Conservation (phyloP, 2,888 invertebrate species). For the Disparrhopalites patrizii region DNA sequence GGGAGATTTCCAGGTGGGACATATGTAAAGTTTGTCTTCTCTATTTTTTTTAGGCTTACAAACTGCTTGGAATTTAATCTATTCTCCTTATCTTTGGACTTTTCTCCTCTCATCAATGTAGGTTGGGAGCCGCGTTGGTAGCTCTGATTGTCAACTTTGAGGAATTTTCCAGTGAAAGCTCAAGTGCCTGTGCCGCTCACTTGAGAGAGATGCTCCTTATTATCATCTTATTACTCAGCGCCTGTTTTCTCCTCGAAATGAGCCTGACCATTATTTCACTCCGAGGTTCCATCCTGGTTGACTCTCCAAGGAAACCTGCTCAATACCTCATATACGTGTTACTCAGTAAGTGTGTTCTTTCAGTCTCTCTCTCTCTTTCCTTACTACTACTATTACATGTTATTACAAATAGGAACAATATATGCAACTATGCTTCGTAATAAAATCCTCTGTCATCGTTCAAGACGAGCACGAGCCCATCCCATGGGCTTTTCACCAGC, state of each 20-base stretch:
- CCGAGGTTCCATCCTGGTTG: constrained; percentile 73
- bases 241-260: constrained; percentile 61
- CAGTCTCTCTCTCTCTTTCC: not conserved
- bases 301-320: constrained; percentile 68
- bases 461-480: too few relatives aligned
- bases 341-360: constrained; percentile 59
- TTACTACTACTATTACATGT: not conserved
- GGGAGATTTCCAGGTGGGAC: too few relatives aligned
- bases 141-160: constrained; percentile 61
- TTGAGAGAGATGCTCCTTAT: constrained; percentile 60
- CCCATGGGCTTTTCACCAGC: not conserved
- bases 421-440: too few relatives aligned
- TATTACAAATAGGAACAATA: not conserved
- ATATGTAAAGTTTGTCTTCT: too few relatives aligned
- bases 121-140: constrained; percentile 61
- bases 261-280: constrained; percentile 70
- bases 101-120: constrained; percentile 52
- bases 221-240: constrained; percentile 50
- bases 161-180: constrained; percentile 54
- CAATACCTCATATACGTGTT: constrained; percentile 74
- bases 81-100: not conserved
- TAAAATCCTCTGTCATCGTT: too few relatives aligned
- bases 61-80: too few relatives aligned
- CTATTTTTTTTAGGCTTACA: too few relatives aligned
- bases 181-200: constrained; percentile 55